Conservation (phyloP, 53 echinoderm and acorn worm species). For the Glandiceps talaboti region DNA sequence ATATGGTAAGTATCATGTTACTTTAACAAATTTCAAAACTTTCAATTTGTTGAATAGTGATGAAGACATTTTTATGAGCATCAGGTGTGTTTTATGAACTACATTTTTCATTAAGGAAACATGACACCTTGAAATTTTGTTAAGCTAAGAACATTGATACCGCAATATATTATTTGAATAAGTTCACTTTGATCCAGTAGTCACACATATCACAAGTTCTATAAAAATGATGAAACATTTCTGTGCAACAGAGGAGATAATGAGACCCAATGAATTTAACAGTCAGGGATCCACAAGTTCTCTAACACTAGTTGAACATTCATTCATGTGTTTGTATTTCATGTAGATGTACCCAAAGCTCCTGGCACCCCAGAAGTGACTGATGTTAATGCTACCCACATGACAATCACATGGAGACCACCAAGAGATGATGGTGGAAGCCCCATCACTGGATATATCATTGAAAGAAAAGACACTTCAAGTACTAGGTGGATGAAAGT, state of each 20-base stretch:
- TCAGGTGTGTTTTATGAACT: not conserved
- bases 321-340: not conserved
- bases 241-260: too few species aligned
- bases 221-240: too few species aligned
- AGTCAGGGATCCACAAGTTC: too few species aligned
- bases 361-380: constrained; percentile 56
- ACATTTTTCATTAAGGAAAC: not conserved
- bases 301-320: too few species aligned
- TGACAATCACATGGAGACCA: constrained; percentile 54
- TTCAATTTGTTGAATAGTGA: too few species aligned
- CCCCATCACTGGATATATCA: constrained; percentile 62
- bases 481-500: constrained; percentile 50
- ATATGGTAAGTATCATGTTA: constrained; percentile 76
- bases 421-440: constrained; percentile 73
- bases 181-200: too few species aligned
- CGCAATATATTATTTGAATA: too few species aligned
- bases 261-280: too few species aligned
- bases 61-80: too few species aligned
- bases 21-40: not conserved
- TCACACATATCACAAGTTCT: too few species aligned
- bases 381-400: constrained; percentile 56
- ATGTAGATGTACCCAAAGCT: constrained; percentile 48
- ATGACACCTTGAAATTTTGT: not conserved
- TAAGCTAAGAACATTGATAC: too few species aligned
- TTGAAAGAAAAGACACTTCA: constrained; percentile 74